These are phyloP conservation scores for Acanthosoma haemorrhoidale DNA, from an alignment of 2,888 invertebrate species.

Conservation along the genomic window DNA sequence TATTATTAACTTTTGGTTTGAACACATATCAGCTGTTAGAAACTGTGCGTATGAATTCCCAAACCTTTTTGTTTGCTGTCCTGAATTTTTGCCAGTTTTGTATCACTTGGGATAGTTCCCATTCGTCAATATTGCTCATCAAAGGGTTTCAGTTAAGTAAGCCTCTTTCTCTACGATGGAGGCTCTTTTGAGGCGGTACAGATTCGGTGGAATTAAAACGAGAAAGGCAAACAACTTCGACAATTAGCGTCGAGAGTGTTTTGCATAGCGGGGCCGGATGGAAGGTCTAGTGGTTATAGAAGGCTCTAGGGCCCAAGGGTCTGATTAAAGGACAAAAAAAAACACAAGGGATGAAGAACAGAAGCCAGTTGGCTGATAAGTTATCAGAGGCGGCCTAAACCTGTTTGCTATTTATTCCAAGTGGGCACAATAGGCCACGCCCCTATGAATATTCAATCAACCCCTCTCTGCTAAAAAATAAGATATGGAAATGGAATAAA, in stretches of 20 bases:
- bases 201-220: background rate
- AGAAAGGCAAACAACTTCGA: conserved; percentile 1
- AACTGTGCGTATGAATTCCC: too few relatives aligned
- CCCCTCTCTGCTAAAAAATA: background rate
- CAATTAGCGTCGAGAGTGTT: background rate
- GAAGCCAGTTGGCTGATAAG: background rate
- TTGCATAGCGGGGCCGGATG: background rate
- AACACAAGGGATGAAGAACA: background rate
- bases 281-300: background rate
- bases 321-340: background rate
- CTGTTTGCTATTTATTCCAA: background rate
- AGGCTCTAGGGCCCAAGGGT: background rate
- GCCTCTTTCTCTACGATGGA: too few relatives aligned
- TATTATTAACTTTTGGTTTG: too few relatives aligned
- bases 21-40: too few relatives aligned
- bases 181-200: too few relatives aligned
- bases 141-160: too few relatives aligned
- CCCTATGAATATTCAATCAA: background rate
- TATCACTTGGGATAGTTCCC: too few relatives aligned
- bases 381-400: background rate
- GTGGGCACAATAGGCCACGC: background rate
- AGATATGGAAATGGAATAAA: background rate
- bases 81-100: too few relatives aligned
- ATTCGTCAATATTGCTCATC: too few relatives aligned
- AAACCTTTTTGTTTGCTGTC: too few relatives aligned